Percentiles rank a stretch among this genome's conserved stretches.
Conservation (phyloP, 2,113 vertebrate genomes). For the Lates calcarifer region DNA sequence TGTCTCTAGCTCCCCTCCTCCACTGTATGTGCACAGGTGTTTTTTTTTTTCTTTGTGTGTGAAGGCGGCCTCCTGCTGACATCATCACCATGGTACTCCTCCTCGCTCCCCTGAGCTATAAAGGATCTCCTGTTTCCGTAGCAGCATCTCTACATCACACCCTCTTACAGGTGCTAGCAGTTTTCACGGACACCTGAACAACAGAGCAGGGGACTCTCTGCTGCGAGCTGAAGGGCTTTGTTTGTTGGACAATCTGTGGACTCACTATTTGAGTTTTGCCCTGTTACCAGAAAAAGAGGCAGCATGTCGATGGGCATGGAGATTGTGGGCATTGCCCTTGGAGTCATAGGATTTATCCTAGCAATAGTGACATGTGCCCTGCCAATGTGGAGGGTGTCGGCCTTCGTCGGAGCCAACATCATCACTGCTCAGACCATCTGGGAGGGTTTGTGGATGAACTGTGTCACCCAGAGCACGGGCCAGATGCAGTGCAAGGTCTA, state of each 20-base stretch:
- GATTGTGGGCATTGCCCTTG: conserved; percentile 84
- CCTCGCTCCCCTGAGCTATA: conserved; percentile 77
- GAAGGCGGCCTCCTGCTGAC: conserved; percentile 62
- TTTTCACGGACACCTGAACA: conserved; percentile 11
- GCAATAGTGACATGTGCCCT: conserved; percentile 82
- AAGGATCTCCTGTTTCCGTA: conserved; percentile 74
- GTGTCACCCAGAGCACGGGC: conserved; percentile 86
- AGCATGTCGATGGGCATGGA: conserved; percentile 87
- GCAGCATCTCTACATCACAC: conserved; percentile 63
- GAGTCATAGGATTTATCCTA: conserved; percentile 81
- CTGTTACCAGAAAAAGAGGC: conserved; percentile 10
- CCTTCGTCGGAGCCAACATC: conserved; percentile 86
- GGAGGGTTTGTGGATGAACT: conserved; percentile 88
- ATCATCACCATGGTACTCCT: conserved; percentile 74
- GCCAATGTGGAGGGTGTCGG: conserved; percentile 85
- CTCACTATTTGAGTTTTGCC: neutral
- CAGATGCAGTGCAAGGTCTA: conserved; percentile 89
- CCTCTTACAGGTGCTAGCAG: conserved; percentile 42
- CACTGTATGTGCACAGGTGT: conserved; percentile 58
- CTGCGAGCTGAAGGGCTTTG: neutral
- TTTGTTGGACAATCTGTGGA: neutral
- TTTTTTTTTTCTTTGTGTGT: conserved; percentile 23
- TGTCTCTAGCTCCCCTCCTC: conserved; percentile 49
- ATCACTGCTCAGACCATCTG: conserved; percentile 83
- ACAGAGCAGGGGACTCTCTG: neutral